Percentiles rank a stretch among this genome's conserved stretches.
Evolutionary conservation across 2,113 vertebrate genomes (phyloP).

Genomic region (Scophthalmus maximus): DNA sequence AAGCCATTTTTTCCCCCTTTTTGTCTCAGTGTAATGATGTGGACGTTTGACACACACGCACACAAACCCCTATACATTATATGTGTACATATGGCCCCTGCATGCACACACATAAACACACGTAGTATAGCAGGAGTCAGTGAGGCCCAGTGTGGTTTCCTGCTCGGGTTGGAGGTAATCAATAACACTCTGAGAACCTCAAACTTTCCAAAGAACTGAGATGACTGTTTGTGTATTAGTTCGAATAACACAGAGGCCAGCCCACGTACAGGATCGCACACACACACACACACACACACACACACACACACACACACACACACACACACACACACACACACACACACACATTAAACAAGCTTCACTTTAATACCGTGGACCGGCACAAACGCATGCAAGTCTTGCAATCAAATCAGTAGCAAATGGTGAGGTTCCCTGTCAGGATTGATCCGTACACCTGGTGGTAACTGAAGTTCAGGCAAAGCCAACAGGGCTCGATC

Average conservation of each 20-base stretch:
- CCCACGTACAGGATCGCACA: background rate
- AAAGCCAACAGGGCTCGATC: constrained; percentile 7
- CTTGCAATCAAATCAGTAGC: constrained; percentile 7
- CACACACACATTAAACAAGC: constrained; percentile 4
- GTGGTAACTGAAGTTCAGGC: constrained; percentile 4
- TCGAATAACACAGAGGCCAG: constrained; percentile 26
- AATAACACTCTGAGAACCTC: constrained; percentile 58
- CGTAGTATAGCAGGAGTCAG: constrained; percentile 25
- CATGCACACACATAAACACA: constrained; percentile 4
- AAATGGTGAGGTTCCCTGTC: constrained; percentile 6
- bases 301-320: constrained; percentile 8
- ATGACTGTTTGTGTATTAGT: constrained; percentile 38
- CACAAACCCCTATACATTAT: background rate
- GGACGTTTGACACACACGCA: background rate
- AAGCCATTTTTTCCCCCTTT: constrained; percentile 10
- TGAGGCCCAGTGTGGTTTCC: constrained; percentile 33
- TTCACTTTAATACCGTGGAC: constrained; percentile 10
- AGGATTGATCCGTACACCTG: constrained; percentile 4
- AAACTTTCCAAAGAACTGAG: constrained; percentile 53
- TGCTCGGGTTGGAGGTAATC: constrained; percentile 47
- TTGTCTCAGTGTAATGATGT: background rate
- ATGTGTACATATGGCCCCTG: background rate
- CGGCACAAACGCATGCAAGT: constrained; percentile 36
- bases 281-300: constrained; percentile 22
- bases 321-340: background rate